Conservation (phyloP, 2,797 vertebrate genomes). For the Syncerus caffer region DNA sequence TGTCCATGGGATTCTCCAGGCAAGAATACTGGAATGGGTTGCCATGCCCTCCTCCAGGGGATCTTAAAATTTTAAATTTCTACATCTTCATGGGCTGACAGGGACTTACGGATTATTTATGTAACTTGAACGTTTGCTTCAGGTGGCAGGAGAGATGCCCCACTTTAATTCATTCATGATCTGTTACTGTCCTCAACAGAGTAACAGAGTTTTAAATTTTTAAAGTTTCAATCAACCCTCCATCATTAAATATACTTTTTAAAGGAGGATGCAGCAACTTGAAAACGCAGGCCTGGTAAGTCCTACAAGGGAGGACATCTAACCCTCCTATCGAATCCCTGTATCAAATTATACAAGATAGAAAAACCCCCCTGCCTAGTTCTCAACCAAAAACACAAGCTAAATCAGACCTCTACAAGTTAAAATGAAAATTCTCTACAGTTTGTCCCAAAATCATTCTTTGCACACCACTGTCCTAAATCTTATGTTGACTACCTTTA, state of each 20-base stretch:
- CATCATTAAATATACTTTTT: not conserved
- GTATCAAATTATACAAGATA: conserved; percentile 10
- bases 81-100: not conserved
- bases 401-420: not conserved
- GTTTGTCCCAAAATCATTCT: conserved; percentile 7
- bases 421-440: conserved; percentile 8
- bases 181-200: conserved; percentile 11
- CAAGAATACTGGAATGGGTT: not conserved
- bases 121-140: not conserved
- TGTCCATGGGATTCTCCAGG: not conserved
- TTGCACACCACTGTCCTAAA: not conserved
- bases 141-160: not conserved
- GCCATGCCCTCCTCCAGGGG: not conserved
- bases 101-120: conserved; percentile 4
- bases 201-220: conserved; percentile 39
- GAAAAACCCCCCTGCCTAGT: not conserved
- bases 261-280: not conserved
- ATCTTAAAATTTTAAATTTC: not conserved
- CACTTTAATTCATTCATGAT: conserved; percentile 36
- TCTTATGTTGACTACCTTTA: not conserved
- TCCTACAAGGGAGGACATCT: not conserved
- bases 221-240: conserved; percentile 1
- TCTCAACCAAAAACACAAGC: conserved; percentile 25
- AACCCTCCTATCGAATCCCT: not conserved
- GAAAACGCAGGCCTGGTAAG: not conserved